Percentiles rank a stretch among this genome's conserved stretches.
Evolutionary conservation across 2,888 invertebrate species (phyloP).

Genomic region (Galerucella nymphaeae): DNA sequence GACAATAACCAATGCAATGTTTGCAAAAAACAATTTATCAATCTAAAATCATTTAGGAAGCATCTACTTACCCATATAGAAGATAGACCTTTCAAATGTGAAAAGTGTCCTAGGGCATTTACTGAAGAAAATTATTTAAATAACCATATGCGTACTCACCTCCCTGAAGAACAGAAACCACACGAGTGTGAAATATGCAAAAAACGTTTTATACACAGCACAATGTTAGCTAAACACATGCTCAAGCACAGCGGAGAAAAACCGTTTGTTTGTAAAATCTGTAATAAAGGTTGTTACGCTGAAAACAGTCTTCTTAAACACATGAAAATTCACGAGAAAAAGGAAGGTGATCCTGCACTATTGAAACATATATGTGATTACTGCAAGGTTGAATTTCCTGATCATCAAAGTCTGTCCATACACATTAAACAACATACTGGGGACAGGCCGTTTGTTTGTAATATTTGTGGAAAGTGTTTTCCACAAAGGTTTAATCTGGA

Average conservation of each 20-base stretch:
- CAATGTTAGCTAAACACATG: constrained; percentile 65
- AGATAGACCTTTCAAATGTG: constrained; percentile 64
- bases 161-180: constrained; percentile 65
- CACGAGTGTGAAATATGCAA: constrained; percentile 66
- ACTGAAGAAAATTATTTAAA: constrained; percentile 65
- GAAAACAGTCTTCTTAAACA: constrained; percentile 65
- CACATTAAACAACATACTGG: constrained; percentile 66
- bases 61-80: constrained; percentile 66
- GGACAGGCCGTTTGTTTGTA: constrained; percentile 64
- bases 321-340: constrained; percentile 66
- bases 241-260: constrained; percentile 66
- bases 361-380: constrained; percentile 65
- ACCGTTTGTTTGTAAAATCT: constrained; percentile 65
- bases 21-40: constrained; percentile 65
- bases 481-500: constrained; percentile 65
- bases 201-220: constrained; percentile 65
- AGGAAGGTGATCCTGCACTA: constrained; percentile 64
- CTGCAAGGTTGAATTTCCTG: constrained; percentile 64
- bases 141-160: constrained; percentile 62
- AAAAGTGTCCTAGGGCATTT: constrained; percentile 62
- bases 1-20: constrained; percentile 63
- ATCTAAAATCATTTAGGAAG: constrained; percentile 64
- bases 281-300: constrained; percentile 63
- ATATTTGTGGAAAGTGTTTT: constrained; percentile 64
- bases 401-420: constrained; percentile 59